Evolutionary conservation across 1,140 invertebrate genomes (phyloP), one percentile per base, ranked within the genome.

Genomic region (Arion vulgaris): DNA sequence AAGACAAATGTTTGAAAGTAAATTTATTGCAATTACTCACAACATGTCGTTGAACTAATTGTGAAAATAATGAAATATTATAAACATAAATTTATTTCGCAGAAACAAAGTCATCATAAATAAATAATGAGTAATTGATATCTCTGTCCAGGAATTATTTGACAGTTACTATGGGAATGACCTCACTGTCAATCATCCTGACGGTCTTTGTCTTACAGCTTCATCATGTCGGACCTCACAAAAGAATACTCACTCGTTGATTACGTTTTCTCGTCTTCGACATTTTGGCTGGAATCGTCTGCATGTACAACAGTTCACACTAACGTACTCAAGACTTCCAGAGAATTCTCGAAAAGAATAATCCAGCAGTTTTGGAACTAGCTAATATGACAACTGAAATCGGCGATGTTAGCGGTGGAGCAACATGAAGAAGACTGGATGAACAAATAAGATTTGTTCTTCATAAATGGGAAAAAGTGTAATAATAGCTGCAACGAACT

Each of bases 191-290:
- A n/a, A n/a, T n/a, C n/a, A n/a, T 93, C 26, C 88, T 93, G 84
- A 93, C 92, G 0, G 92, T 93, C 26, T 89, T 92, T 84, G 92
- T 93, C 17, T 84, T 93, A 32, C 91, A 93, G 84, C 87, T 93
- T 15, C 92, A 93, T 72, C 92, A 93, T 86, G 84, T 91, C 28
- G 90, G 91, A 17, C 91, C 92, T 5, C 88, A 90, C 79, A 88
- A 91, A 81, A n/a, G 87, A 36, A 85, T 85, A 28, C 89, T 92
- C 91, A n/a, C 92, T 15, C 41, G 83, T 39, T 91, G 91, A 90
- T 77, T 92, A 38, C 83, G 87, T 45, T 74, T 81, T 0, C 62
- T 92, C 26, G 82, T 85, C 9, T 81, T 86, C 28, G 77, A 85
- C 38, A 34, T 87, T 57, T 66, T 87, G 26, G 85, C 86, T 41